Base-by-base conservation (phyloP, 2,113 vertebrate genomes). In the Arothron firmamentum region DNA sequence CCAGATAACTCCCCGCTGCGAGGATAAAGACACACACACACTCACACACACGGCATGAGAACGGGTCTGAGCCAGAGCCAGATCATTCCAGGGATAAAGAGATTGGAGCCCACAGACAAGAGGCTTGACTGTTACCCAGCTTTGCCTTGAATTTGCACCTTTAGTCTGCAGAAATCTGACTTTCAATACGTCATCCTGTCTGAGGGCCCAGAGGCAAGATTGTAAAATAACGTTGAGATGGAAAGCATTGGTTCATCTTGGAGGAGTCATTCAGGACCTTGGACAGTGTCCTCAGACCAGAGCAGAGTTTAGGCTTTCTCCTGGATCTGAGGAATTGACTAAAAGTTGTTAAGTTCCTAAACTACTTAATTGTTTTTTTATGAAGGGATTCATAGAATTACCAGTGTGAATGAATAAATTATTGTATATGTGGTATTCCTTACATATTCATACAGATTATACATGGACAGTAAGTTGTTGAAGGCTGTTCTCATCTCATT, bases 1-100 rank as follows among this genome's bases (percentile, higher is more conserved):
- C 67, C 62, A 87, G 86, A 88, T 88, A 83, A 86, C 72, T 85
- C 79, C 84, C 82, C 69, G 71, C 76, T 76, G 81, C 70, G 77
- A 59, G 87, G 85, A 84, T 88, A 84, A 80, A 86, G 76, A 78
- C 56, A 77, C 68, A 71, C 86, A 81, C 83, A 74, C 82, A 82
- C 34, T 1, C 25, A 5, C 25, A 28, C 25, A 5, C 25, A 23
- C 74, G 71, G 81, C 59, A 87, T 77, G 82, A 72, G 84, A 84
- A 77, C 43, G 47, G 77, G 85, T 78, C 59, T 31, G 16, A 69
- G 73, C 85, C 83, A 85, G 79, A 54, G 23, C 65, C 67, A 74
- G 72, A 72, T 83, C 79, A 76, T 75, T 73, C 70, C 75, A 79
- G 69, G 83, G 79, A 84, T 85, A 79, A 85, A 80, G 77, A 74